Conservation (phyloP, 2,888 invertebrate genomes). For the Acronicta alni region DNA sequence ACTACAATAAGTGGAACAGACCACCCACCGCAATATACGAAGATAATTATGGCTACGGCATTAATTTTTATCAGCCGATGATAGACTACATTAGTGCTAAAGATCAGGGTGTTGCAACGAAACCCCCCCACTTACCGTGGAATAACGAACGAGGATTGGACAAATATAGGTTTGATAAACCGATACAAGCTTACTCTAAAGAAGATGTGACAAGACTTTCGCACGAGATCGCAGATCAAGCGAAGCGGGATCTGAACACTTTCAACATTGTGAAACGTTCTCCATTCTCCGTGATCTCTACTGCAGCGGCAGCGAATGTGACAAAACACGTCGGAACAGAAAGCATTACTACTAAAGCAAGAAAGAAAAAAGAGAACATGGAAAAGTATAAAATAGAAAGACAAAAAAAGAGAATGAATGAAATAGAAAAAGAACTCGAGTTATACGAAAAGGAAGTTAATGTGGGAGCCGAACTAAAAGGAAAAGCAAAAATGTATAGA, state of each 20-base stretch:
- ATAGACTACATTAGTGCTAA: constrained; percentile 94
- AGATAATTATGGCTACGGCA: constrained; percentile 95
- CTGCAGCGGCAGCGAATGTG: constrained; percentile 90
- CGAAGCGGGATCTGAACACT: constrained; percentile 91
- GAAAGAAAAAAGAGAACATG: constrained; percentile 82
- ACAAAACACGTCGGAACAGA: constrained; percentile 90
- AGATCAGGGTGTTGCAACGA: constrained; percentile 81
- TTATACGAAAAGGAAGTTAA: constrained; percentile 81
- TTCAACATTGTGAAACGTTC: constrained; percentile 90
- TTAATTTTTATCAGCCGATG: constrained; percentile 96
- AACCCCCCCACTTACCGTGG: constrained; percentile 93
- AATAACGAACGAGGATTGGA: constrained; percentile 92
- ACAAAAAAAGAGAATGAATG: constrained; percentile 83
- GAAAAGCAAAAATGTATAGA: constrained; percentile 89
- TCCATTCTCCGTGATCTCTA: constrained; percentile 90
- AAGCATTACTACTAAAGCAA: constrained; percentile 82
- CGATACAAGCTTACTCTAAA: constrained; percentile 91
- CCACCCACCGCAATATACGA: constrained; percentile 93
- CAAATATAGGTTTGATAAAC: constrained; percentile 91
- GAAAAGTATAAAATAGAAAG: constrained; percentile 78
- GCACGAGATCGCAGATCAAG: constrained; percentile 91
- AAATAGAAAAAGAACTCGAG: constrained; percentile 78
- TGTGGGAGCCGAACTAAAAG: constrained; percentile 86
- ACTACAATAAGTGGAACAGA: constrained; percentile 85
- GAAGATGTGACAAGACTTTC: constrained; percentile 92